Conservation (phyloP, 64 coral and sea anemone species). For the Montipora sp. region DNA sequence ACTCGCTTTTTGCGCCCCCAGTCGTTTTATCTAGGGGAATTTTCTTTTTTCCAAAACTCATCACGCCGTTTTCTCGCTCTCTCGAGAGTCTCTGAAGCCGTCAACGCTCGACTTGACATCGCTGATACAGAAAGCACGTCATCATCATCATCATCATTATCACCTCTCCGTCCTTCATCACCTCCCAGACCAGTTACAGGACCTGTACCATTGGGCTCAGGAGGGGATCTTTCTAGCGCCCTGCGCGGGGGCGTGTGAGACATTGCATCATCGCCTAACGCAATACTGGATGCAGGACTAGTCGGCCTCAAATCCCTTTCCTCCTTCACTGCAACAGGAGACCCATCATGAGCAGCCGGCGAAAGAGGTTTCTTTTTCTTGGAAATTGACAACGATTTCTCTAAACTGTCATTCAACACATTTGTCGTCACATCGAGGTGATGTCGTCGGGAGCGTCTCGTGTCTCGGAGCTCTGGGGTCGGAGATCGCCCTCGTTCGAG, state of each 20-base stretch:
- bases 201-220: background rate
- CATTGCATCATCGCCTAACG: constrained; percentile 2
- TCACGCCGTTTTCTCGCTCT: constrained; percentile 81
- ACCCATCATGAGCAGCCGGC: background rate
- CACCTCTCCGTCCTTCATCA: constrained; percentile 48
- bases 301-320: background rate
- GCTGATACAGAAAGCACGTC: constrained; percentile 87
- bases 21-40: background rate
- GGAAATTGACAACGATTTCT: constrained; percentile 51
- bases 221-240: background rate
- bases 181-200: constrained; percentile 53
- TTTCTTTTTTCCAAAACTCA: constrained; percentile 77
- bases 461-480: constrained; percentile 89
- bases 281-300: constrained; percentile 59
- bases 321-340: background rate
- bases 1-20: too few species aligned
- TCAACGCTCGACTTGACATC: constrained; percentile 81
- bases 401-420: constrained; percentile 79
- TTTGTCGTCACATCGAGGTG: constrained; percentile 94
- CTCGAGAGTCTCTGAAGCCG: constrained; percentile 84
- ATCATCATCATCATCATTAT: constrained; percentile 79
- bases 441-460: constrained; percentile 76
- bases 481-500: constrained; percentile 93
- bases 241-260: constrained; percentile 9
- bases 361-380: constrained; percentile 41